These are phyloP conservation scores for Centropus unirufus DNA, from an alignment of 2,113 vertebrate genomes.

Conservation along the genomic window DNA sequence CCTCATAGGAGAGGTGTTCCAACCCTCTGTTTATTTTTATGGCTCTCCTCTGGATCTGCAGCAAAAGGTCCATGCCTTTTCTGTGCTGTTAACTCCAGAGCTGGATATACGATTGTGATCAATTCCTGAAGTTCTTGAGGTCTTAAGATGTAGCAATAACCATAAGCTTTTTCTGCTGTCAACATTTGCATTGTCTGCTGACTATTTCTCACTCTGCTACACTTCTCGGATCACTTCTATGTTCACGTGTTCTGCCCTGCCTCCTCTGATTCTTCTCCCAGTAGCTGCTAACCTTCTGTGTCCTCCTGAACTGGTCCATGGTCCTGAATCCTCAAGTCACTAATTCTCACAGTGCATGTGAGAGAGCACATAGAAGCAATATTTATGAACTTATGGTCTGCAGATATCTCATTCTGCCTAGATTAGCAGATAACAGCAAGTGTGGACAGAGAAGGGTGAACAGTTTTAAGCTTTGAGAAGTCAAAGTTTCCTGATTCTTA, in stretches of 20 bases:
- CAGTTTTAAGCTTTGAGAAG: background rate
- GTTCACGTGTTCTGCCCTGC: background rate
- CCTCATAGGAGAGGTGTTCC: too few relatives aligned
- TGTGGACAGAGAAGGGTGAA: background rate
- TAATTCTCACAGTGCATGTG: background rate
- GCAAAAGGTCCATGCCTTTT: too few relatives aligned
- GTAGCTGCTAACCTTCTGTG: background rate
- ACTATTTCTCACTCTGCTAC: background rate
- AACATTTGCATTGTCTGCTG: background rate
- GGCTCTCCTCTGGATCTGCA: too few relatives aligned
- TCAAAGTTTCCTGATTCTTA: background rate
- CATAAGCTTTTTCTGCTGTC: background rate
- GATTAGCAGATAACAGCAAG: background rate
- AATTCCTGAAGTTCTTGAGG: background rate
- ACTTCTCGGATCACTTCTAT: background rate
- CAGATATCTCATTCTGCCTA: background rate
- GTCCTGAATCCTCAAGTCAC: background rate
- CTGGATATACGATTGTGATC: background rate
- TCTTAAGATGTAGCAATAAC: background rate
- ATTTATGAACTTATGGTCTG: background rate
- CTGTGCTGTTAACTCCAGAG: too few relatives aligned
- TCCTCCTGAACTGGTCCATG: background rate
- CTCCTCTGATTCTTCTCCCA: background rate
- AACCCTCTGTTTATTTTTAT: too few relatives aligned
- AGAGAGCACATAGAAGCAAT: background rate